A percentile compares a stretch with the other conserved stretches of the same genome.
These are phyloP conservation scores for Apodemia mormo DNA, from an alignment of 2,888 invertebrate genomes.

Conservation along the genomic window DNA sequence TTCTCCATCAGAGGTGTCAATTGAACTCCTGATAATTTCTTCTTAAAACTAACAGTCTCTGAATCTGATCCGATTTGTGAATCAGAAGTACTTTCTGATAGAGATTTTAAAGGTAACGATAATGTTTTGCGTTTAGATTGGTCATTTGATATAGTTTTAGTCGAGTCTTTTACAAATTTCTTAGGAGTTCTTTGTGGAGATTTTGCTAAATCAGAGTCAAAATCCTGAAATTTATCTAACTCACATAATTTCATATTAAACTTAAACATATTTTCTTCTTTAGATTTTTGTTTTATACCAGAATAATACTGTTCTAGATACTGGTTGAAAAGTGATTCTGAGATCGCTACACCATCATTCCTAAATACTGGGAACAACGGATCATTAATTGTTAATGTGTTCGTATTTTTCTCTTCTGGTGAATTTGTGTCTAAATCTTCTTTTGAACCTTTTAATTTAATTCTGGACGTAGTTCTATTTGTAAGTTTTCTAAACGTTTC, in stretches of 20 bases:
- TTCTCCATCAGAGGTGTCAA: conserved; percentile 92
- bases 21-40: conserved; percentile 85
- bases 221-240: conserved; percentile 72
- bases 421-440: conserved; percentile 51
- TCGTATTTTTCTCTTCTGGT: conserved; percentile 65
- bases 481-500: conserved; percentile 81
- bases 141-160: conserved; percentile 56
- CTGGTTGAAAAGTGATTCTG: conserved; percentile 86
- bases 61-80: conserved; percentile 58
- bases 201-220: conserved; percentile 68
- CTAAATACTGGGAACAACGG: conserved; percentile 90
- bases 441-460: conserved; percentile 64
- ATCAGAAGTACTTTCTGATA: conserved; percentile 70
- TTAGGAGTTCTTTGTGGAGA: conserved; percentile 72
- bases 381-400: conserved; percentile 88
- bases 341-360: conserved; percentile 87
- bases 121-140: conserved; percentile 81
- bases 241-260: conserved; percentile 64
- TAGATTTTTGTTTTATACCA: conserved; percentile 72
- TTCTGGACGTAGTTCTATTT: conserved; percentile 78
- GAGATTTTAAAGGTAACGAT: conserved; percentile 87
- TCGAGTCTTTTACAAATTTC: conserved; percentile 61
- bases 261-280: conserved; percentile 70
- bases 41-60: conserved; percentile 66
- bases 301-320: conserved; percentile 85